Conservation (phyloP, 2,888 invertebrate species). For the Steromphala cineraria region DNA sequence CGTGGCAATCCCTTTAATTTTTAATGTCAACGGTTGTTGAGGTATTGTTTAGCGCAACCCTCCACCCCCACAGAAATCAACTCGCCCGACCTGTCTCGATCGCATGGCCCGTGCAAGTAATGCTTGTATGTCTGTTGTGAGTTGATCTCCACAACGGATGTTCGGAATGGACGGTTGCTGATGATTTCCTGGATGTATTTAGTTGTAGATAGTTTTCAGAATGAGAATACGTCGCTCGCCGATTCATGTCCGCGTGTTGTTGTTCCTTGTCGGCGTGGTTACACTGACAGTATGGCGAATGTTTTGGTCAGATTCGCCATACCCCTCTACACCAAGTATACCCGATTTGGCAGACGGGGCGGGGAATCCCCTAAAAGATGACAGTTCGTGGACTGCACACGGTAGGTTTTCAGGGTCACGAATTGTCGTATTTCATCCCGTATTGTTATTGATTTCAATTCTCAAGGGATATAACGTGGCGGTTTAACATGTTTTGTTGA, state of each 20-base stretch:
- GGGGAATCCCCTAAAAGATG: no score
- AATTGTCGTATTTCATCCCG: no score
- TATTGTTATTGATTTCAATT: no score
- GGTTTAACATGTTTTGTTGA: no score
- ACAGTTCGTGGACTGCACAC: no score
- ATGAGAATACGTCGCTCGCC: background rate
- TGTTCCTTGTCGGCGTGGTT: background rate
- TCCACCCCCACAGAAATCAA: background rate
- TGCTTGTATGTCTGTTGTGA: no score
- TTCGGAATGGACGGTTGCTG: no score
- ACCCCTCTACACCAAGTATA: background rate
- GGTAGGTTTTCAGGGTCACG: no score
- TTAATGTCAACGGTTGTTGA: background rate
- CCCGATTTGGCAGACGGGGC: no score
- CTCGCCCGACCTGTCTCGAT: background rate
- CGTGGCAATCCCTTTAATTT: background rate
- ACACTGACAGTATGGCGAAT: background rate
- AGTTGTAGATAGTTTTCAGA: background rate
- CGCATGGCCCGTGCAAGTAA: background rate
- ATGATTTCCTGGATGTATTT: no score
- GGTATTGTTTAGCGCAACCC: background rate
- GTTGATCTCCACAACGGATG: no score
- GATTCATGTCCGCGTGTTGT: background rate
- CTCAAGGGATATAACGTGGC: no score
- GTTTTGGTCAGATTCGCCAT: background rate